Evolutionary conservation across 2,797 vertebrate genomes (phyloP).

Genomic region (Parambassis ranga): DNA sequence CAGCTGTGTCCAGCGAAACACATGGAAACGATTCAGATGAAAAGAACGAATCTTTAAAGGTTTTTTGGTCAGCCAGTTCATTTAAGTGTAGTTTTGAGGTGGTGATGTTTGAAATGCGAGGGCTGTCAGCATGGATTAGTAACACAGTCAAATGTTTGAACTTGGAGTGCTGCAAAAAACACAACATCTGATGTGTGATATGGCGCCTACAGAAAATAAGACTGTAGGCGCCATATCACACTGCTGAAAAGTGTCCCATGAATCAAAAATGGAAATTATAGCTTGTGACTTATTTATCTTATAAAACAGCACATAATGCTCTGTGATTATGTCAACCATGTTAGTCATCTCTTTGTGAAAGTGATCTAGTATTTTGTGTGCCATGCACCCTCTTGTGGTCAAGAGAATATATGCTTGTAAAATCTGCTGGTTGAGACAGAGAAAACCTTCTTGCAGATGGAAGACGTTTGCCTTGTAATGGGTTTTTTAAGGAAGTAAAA

Average conservation of each 20-base stretch:
- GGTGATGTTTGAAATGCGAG: slow-evolving; percentile 6
- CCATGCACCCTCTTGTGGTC: no score
- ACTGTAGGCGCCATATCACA: neutral
- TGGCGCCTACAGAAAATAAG: neutral
- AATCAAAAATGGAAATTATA: neutral
- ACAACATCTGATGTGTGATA: neutral
- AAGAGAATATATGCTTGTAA: no score
- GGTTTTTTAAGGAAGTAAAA: no score
- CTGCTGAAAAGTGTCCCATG: neutral
- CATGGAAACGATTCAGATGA: slow-evolving; percentile 43
- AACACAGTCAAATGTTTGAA: neutral
- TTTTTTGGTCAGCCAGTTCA: slow-evolving; percentile 1
- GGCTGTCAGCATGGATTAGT: neutral
- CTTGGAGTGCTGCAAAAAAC: no score
- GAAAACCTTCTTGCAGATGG: no score
- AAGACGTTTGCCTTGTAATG: no score
- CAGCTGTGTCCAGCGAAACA: slow-evolving; percentile 38
- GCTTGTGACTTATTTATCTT: no score
- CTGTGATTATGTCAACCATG: no score
- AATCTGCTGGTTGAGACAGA: no score
- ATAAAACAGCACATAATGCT: no score
- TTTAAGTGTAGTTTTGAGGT: neutral
- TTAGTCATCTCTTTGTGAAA: no score
- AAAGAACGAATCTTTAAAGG: slow-evolving; percentile 32
- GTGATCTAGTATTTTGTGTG: no score